Base-by-base conservation (phyloP, 2,888 invertebrate genomes). In the Eucera pruinosa region DNA sequence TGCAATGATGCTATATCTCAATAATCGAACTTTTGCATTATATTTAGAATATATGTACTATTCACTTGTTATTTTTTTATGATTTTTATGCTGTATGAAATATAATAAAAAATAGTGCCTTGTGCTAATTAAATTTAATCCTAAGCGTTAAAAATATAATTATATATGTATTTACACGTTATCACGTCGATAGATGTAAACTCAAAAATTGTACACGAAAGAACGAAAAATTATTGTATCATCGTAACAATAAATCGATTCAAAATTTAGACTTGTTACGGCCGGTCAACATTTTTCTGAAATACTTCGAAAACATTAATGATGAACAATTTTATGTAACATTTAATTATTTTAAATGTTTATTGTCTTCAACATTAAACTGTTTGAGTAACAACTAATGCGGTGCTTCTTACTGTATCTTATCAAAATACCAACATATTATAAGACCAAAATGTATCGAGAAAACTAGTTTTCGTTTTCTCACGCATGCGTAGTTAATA, bases 111-210 rank as follows among this genome's bases (percentile, higher is more conserved):
- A 73, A 52, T 23, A 48, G 54, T 74, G 74, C 66, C 11, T 60
- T 60, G 58, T 75, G 74, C 58, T 6, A 33, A 18, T 39, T 18
- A 39, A 74, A 47, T 13, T 54, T 11, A 15, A 57, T 47, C 20
- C n/a, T 13, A 39, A 25, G 60, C 23, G n/a, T 48, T 9, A 36
- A 23, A 75, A 54, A 39, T 52, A 45, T 54, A 60, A 60, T 43
- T 54, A 20, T 55, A 52, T 30, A 54, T 58, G 52, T 77, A 75
- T 62, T 78, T 76, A 65, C 77, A 48, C 64, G 69, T 61, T 68
- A 7, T 65, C 20, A 30, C 18, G 36, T 68, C 52, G 62, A 50
- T 13, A 64, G 55, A 23, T 23, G 58, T 23, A 9, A 39, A 54
- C 15, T 39, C 5, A 50, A 58, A 41, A 36, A 47, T 41, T 25